A percentile compares a stretch with the other conserved stretches of the same genome.
phyloP scores from a whole-genome alignment of 2,888 invertebrate species.

The Caenorhabditis angaria region DNA sequence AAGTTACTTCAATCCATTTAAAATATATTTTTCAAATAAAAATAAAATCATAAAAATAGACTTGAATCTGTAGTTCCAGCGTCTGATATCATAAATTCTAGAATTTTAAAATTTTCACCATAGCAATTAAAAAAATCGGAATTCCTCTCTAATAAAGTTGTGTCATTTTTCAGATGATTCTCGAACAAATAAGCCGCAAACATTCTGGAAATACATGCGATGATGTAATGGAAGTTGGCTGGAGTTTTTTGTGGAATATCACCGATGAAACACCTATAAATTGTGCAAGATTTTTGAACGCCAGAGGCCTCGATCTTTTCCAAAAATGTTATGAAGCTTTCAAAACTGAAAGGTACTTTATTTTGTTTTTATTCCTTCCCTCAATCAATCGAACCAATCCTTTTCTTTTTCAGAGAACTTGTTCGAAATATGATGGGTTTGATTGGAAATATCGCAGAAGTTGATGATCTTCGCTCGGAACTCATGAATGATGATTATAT shows the following conservation, averaged over 20 bases:
- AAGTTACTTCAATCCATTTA: too few species aligned
- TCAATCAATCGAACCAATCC: too few species aligned
- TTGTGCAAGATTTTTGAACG: conserved; percentile 88
- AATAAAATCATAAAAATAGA: too few species aligned
- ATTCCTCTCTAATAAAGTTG: neutral
- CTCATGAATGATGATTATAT: conserved; percentile 88
- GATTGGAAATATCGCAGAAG: conserved; percentile 93
- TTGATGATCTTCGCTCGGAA: conserved; percentile 82
- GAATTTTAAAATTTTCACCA: too few species aligned
- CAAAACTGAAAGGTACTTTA: conserved; percentile 31
- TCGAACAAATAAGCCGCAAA: conserved; percentile 85
- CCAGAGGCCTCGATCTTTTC: conserved; percentile 89
- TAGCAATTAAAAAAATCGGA: too few species aligned
- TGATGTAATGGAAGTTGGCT: conserved; percentile 94
- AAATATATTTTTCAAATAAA: too few species aligned
- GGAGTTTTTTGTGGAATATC: conserved; percentile 96
- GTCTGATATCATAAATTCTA: too few species aligned
- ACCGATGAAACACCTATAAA: conserved; percentile 89
- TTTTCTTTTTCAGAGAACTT: conserved; percentile 79
- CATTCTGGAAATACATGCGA: conserved; percentile 84
- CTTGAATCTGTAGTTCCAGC: too few species aligned
- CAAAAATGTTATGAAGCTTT: conserved; percentile 83
- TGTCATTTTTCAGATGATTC: conserved; percentile 81
- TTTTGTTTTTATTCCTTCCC: neutral
- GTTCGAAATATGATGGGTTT: conserved; percentile 96